A percentile compares a stretch with the other conserved stretches of the same genome.
These are phyloP conservation scores for Myopa tessellatipennis DNA, from an alignment of 2,888 invertebrate species.

Conservation along the genomic window DNA sequence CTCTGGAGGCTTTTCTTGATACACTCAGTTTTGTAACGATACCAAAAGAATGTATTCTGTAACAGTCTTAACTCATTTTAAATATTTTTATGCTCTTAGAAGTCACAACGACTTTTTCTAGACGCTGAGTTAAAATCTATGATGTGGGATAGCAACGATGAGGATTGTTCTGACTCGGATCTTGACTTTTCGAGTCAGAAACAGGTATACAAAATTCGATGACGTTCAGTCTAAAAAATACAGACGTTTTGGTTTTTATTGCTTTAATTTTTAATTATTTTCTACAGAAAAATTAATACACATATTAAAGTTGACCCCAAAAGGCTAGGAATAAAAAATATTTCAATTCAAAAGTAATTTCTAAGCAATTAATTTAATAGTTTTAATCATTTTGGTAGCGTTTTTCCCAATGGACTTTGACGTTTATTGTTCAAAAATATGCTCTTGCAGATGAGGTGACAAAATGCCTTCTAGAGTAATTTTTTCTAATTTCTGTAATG, in stretches of 20 bases:
- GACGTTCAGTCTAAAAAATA: neutral
- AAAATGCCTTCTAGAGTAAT: too few species aligned
- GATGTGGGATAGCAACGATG: slow-evolving; percentile 66
- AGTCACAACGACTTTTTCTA: slow-evolving; percentile 66
- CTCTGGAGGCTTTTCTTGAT: neutral
- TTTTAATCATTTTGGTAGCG: too few species aligned
- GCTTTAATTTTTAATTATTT: slow-evolving; percentile 27
- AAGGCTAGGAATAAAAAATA: too few species aligned
- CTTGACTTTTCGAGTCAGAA: slow-evolving; percentile 61
- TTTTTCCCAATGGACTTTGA: too few species aligned
- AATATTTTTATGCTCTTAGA: slow-evolving; percentile 51
- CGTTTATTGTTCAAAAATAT: too few species aligned
- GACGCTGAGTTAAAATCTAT: slow-evolving; percentile 68
- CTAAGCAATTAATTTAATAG: too few species aligned
- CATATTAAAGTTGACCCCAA: too few species aligned
- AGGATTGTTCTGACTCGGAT: slow-evolving; percentile 65
- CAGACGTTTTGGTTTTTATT: slow-evolving; percentile 13
- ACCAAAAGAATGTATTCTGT: slow-evolving; percentile 6
- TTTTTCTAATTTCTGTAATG: too few species aligned
- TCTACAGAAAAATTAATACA: neutral
- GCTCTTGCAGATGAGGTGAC: too few species aligned
- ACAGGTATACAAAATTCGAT: slow-evolving; percentile 55
- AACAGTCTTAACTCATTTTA: neutral
- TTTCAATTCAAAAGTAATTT: too few species aligned
- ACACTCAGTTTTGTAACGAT: slow-evolving; percentile 2